Evolutionary conservation across 2,113 vertebrate species (phyloP), one percentile per base, ranked within the genome.

Genomic region (Phrynosoma platyrhinos): DNA sequence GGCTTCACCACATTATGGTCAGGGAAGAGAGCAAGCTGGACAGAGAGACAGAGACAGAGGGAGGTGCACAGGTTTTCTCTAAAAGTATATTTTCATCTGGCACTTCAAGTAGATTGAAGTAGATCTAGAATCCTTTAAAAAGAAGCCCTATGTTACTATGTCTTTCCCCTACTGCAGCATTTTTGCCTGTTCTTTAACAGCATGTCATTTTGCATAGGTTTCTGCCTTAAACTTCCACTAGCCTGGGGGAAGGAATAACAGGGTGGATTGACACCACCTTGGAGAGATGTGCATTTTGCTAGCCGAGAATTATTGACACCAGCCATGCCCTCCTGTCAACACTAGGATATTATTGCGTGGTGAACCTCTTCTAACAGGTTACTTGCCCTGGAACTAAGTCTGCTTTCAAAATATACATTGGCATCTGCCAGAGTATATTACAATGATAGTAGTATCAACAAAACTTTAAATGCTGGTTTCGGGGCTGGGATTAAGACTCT

Each of bases 281-380:
- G n/a, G 32, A 84, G 75, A 12, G 83, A 84, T 84, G 69, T 36
- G 21, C 83, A 74, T 75, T 75, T 84, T 12, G 58, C 69, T 62
- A 58, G 83, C n/a, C 36, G 71, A 84, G 52, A 84, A 58, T 84
- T 75, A 84, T 84, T 84, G 83, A 58, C 83, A 84, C 20, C 16
- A 40, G 83, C 27, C 52, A 74, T 75, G 71, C 71, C 52, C 30
- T 52, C 25, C 83, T 75, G 71, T 58, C 83, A 84, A 27, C 64
- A 52, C 77, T 42, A 12, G 84, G 55, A 78, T 64, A 85, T 85
- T 66, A 85, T 58, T 77, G 74, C 30, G 84, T 77, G 23, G 72
- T 42, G 74, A 85, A 85, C 36, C 53, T 76, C 55, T 85, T 47
- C 25, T 84, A 84, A 36, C n/a, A 75, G 71, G 68, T 84, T 75